A percentile compares a stretch with the other conserved stretches of the same genome.
Conservation (phyloP, 2,113 vertebrate species). For the Thamnophis sirtalis region DNA sequence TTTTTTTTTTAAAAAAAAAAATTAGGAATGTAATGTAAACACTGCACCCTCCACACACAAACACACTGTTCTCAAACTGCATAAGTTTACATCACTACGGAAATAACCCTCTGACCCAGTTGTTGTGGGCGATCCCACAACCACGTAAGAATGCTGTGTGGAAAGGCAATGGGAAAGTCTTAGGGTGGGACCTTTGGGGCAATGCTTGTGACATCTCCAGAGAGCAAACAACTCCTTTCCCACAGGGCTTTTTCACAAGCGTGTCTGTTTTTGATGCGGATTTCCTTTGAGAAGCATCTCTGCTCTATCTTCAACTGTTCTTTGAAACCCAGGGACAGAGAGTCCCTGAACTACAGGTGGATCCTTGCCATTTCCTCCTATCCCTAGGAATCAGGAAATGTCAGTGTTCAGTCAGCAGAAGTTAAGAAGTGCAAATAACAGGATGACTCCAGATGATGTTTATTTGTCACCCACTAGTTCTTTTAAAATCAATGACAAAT, state of each 20-base stretch:
- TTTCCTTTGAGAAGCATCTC: background rate
- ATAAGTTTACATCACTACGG: background rate
- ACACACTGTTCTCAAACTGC: background rate
- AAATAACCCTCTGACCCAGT: background rate
- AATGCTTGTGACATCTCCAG: background rate
- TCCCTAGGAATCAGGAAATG: background rate
- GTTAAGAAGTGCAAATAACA: background rate
- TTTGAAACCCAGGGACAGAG: background rate
- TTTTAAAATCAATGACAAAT: background rate
- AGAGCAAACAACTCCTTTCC: background rate
- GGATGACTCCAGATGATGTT: background rate
- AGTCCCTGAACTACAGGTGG: background rate
- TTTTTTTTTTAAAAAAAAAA: too few species aligned
- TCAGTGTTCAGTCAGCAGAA: background rate
- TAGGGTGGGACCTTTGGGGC: background rate
- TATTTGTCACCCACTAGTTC: background rate
- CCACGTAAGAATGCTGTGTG: background rate
- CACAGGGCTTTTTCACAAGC: background rate
- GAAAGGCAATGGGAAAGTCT: background rate
- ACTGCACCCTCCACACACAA: background rate
- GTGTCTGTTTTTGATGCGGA: background rate
- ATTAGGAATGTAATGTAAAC: background rate
- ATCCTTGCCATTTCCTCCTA: background rate
- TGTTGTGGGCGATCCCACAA: background rate
- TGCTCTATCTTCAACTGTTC: background rate